A percentile compares a stretch with the other conserved stretches of the same genome.
Evolutionary conservation across 2,888 invertebrate species (phyloP).

Genomic region (Mythimna loreyi): DNA sequence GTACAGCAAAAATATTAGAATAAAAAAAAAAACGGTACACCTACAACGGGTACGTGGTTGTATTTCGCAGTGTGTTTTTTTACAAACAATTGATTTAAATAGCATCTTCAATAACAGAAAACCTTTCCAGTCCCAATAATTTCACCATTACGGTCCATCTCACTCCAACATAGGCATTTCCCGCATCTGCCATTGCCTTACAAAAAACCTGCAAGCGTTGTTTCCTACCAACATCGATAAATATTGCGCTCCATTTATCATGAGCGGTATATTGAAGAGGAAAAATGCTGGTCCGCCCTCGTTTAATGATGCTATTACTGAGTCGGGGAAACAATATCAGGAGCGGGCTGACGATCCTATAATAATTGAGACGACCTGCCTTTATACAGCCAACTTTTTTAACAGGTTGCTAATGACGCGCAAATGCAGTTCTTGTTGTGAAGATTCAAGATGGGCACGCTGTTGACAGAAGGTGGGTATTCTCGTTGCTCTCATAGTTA

Average conservation of each 20-base stretch:
- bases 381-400: conserved; percentile 47
- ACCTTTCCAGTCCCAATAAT: conserved; percentile 27
- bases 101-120: background rate
- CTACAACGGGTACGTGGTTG: too few relatives aligned
- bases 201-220: conserved; percentile 50
- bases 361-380: conserved; percentile 59
- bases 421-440: conserved; percentile 34
- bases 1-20: too few relatives aligned
- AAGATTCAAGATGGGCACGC: conserved; percentile 38
- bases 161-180: conserved; percentile 29
- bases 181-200: conserved; percentile 27
- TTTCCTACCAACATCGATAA: conserved; percentile 66
- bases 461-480: conserved; percentile 28
- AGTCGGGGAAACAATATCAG: conserved; percentile 69
- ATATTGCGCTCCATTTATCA: conserved; percentile 72
- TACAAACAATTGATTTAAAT: background rate
- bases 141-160: conserved; percentile 13
- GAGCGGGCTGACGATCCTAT: conserved; percentile 58
- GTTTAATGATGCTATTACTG: conserved; percentile 77
- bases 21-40: too few relatives aligned
- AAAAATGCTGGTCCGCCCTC: conserved; percentile 62
- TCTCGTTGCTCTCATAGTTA: conserved; percentile 8
- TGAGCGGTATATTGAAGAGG: conserved; percentile 64
- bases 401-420: conserved; percentile 54
- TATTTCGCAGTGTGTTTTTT: too few relatives aligned